Evolutionary conservation across 1,140 invertebrate species (phyloP), one percentile per base, ranked within the genome.

Genomic region (Temnothorax curvispinosus): DNA sequence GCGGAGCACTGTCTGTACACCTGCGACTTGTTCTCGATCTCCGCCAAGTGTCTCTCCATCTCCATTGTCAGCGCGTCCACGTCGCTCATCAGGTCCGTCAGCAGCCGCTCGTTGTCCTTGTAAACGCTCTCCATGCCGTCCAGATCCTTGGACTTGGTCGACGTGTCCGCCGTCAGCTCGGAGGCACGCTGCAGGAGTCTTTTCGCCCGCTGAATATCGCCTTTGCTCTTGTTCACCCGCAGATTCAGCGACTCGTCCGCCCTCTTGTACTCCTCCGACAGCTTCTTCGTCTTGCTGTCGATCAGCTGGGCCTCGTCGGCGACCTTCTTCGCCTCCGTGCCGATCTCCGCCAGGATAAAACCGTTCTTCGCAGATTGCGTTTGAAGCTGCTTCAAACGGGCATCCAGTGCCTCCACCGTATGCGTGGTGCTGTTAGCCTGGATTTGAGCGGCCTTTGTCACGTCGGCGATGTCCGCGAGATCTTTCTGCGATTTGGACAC

Each of bases 331-430:
- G 96, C 96, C 85, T 97, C 96, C 2, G 93, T 92, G 27, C 94
- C 94, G 1, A 97, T 97, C 88, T 97, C 96, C 32, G 95, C 93
- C 0, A 97, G 95, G 47, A 96, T 95, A 35, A 96, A 94, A 88
- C 98, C 97, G 93, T 98, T 98, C 92, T 97, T 97, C 3, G 97
- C 95, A 69, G 97, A 97, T 91, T 97, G 97, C 72, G 97, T 97
- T 90, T 98, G 97, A 11, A 99, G 95, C 54, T 96, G 96, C 86
- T 97, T 97, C 18, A 99, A 94, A 71, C 97, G 96, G 0, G 95
- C 94, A 56, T 97, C 96, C 71, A 99, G 93, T 1, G 94, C 92
- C 58, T 97, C 96, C 0, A 99, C 97, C 58, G 97, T 96, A 44
- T 96, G 95, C 47, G 97, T 96, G 1, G 98, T 98, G 76, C 97